Conservation (phyloP, 2,888 invertebrate species). For the Danaus chrysippus region DNA sequence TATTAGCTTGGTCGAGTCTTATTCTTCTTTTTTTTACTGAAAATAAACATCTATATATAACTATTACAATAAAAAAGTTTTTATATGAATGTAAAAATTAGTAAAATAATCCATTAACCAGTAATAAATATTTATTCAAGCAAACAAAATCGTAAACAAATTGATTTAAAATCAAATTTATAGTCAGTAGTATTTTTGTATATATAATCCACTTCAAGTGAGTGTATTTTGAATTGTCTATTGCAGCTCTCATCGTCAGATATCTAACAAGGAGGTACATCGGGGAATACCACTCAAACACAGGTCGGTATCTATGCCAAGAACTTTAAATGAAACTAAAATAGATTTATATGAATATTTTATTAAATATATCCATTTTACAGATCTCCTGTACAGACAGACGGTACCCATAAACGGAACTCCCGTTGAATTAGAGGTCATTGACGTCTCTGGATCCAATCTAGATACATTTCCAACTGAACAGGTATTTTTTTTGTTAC, state of each 20-base stretch:
- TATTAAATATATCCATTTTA: constrained; percentile 45
- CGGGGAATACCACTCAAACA: constrained; percentile 89
- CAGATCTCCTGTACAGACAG: constrained; percentile 88
- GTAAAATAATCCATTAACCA: too few species aligned
- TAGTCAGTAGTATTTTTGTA: too few species aligned
- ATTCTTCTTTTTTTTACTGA: too few species aligned
- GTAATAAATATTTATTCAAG: too few species aligned
- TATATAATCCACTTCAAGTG: constrained; percentile 7
- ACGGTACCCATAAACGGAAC: constrained; percentile 85
- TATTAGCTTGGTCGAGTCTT: too few species aligned
- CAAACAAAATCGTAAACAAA: too few species aligned
- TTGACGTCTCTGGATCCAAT: constrained; percentile 87
- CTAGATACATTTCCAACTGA: constrained; percentile 80
- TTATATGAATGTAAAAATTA: too few species aligned
- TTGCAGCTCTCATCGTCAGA: constrained; percentile 86
- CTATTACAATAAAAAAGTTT: too few species aligned
- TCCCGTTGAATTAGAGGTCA: constrained; percentile 86
- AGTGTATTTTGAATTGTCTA: constrained; percentile 39
- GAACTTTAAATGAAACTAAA: background rate
- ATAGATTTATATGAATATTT: background rate
- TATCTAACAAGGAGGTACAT: constrained; percentile 88
- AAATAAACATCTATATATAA: too few species aligned
- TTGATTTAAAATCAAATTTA: too few species aligned
- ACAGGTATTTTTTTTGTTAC: constrained; percentile 59
- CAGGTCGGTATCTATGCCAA: constrained; percentile 74